Evolutionary conservation across 1,140 invertebrate species (phyloP).

Genomic region (Lysiphlebus fabarum): DNA sequence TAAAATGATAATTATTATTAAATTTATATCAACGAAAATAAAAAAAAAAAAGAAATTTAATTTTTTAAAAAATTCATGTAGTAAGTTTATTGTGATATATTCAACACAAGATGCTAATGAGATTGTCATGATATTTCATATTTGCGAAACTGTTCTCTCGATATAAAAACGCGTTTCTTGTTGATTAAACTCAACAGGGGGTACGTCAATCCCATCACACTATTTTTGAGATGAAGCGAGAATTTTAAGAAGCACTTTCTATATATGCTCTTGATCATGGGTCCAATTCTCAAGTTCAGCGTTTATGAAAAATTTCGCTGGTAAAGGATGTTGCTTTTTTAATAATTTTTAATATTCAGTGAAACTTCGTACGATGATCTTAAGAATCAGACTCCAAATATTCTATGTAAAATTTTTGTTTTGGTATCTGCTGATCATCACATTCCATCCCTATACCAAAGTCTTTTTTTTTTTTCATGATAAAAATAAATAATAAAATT

Average conservation of each 20-base stretch:
- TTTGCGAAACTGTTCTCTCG: neutral
- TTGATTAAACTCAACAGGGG: conserved; percentile 41
- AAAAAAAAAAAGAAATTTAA: no score
- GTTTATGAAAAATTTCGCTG: no score
- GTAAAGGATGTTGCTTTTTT: no score
- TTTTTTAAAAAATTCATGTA: no score
- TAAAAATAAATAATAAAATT: neutral
- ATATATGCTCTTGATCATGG: conserved; percentile 15
- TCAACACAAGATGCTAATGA: no score
- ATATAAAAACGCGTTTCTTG: conserved; percentile 24
- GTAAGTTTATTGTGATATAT: no score
- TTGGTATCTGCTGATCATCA: conserved; percentile 42
- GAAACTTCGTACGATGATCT: conserved; percentile 4
- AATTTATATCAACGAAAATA: no score
- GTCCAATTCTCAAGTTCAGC: conserved; percentile 4
- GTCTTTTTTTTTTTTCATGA: neutral
- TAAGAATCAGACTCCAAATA: conserved; percentile 3
- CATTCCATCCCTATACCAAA: conserved; percentile 37
- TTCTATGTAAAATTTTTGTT: neutral
- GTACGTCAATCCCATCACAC: conserved; percentile 45
- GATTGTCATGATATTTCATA: neutral
- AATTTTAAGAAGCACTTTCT: conserved; percentile 4
- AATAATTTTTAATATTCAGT: no score
- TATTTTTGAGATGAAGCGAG: neutral
- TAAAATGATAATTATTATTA: no score